Base-by-base conservation (phyloP, 2,113 vertebrate genomes). In the Chaetodon auriga region DNA sequence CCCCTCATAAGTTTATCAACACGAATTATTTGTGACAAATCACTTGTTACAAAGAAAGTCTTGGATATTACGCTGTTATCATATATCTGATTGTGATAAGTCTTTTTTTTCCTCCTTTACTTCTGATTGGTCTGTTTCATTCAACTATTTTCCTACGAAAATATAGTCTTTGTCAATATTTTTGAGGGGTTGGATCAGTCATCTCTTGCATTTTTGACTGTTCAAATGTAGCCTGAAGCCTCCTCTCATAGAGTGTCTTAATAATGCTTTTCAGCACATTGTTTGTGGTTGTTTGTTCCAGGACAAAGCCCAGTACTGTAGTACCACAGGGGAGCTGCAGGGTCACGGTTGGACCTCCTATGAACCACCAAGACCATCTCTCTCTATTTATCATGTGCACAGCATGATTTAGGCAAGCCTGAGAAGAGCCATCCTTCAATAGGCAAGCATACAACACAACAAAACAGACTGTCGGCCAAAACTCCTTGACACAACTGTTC, bases 331-430 rank as follows among this genome's bases (percentile, higher is more conserved):
- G 69, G 58, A 73, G 49, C 83, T 57, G 55, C 68, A 72, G 84
- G 89, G 92, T 93, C 92, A 93, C 41, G 68, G 81, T 66, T 85
- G 68, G 63, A 89, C 79, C 77, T 87, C 75, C 72, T 58, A 48
- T 80, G 38, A 87, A 87, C 81, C 77, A 86, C 73, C 36, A 80
- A 75, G 57, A 86, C 80, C 80, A 80, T 80, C 88, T 75, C 77
- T 41, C 66, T 74, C 90, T 80, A 95, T 96, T 92, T 83, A 95
- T 95, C 94, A 95, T 89, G 45, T 12, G 19, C 92, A 61, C 95
- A 94, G 95, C 91, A 12, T 92, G 94, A 89, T 89, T 46, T 30
- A 48, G 83, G 87, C 79, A 88, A 79, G 81, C 63, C 57, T 90
- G 89, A 91, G 78, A 88, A 87, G 88, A 90, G 85, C 78, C 92